phyloP scores from a whole-genome alignment of 2,888 invertebrate species.

The Odontocolon sp. region DNA sequence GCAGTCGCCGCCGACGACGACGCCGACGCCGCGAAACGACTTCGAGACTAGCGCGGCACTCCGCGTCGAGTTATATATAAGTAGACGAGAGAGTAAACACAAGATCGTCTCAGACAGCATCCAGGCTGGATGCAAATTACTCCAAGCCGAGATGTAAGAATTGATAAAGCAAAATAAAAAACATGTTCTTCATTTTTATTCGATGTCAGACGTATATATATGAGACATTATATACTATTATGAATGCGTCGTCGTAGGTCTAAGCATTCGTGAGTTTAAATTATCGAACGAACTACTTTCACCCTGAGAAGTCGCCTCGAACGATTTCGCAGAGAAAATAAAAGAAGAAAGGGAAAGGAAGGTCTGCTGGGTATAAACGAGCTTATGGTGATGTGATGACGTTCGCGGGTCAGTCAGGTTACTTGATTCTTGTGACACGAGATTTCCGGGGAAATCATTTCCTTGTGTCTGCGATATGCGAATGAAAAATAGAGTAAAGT shows the following conservation, averaged over 20 bases:
- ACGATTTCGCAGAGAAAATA: slow-evolving; percentile 48
- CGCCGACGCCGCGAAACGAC: slow-evolving; percentile 34
- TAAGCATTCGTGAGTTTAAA: slow-evolving; percentile 4
- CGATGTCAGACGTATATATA: neutral
- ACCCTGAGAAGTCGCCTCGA: slow-evolving; percentile 41
- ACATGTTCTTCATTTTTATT: neutral
- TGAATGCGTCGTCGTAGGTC: neutral
- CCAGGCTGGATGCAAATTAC: slow-evolving; percentile 5
- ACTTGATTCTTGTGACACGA: slow-evolving; percentile 14
- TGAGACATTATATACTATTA: neutral
- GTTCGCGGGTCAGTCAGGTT: slow-evolving; percentile 42
- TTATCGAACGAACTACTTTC: slow-evolving; percentile 46
- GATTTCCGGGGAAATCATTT: slow-evolving; percentile 31
- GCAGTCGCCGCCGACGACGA: slow-evolving; percentile 28
- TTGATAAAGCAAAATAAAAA: neutral
- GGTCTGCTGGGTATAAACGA: no score
- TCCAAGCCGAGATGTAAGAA: neutral
- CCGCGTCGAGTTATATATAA: slow-evolving; percentile 34
- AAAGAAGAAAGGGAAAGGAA: slow-evolving; percentile 52
- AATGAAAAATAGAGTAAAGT: neutral
- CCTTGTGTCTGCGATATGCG: slow-evolving; percentile 1
- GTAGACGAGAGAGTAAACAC: slow-evolving; percentile 32
- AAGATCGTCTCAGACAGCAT: neutral
- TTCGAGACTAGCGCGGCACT: slow-evolving; percentile 37
- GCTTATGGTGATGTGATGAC: no score